Evolutionary conservation across 2,797 vertebrate genomes (phyloP).

Genomic region (Coregonus ussuriensis): DNA sequence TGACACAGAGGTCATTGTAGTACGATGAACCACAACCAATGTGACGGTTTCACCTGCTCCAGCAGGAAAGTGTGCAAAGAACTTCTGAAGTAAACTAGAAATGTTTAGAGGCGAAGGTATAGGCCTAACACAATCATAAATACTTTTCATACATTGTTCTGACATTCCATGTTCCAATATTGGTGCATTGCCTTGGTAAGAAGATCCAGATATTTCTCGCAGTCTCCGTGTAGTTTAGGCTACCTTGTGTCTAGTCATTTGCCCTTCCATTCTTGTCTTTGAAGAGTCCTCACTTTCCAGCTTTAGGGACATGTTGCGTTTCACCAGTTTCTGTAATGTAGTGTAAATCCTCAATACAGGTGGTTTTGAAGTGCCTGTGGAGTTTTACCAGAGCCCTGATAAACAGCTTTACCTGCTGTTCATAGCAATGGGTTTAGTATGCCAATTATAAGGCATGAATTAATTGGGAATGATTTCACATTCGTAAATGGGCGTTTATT

Average conservation of each 20-base stretch:
- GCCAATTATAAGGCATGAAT: not conserved
- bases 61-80: not conserved
- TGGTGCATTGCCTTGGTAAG: not conserved
- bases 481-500: no score
- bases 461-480: no score
- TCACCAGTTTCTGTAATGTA: not conserved
- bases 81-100: not conserved
- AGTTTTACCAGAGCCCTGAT: not conserved
- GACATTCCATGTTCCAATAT: not conserved
- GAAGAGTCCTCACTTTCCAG: not conserved
- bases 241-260: not conserved
- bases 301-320: not conserved
- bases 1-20: not conserved
- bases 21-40: not conserved
- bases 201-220: not conserved
- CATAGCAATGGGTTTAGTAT: not conserved
- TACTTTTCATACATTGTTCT: not conserved
- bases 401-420: not conserved
- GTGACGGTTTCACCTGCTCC: not conserved
- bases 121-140: not conserved
- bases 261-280: not conserved
- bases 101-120: not conserved
- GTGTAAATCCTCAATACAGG: not conserved
- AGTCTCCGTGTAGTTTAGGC: not conserved
- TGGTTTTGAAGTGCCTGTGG: not conserved